Percentiles rank a stretch among this genome's conserved stretches.
phyloP scores from a whole-genome alignment of 2,113 vertebrate genomes.

The Melospiza melodia region DNA sequence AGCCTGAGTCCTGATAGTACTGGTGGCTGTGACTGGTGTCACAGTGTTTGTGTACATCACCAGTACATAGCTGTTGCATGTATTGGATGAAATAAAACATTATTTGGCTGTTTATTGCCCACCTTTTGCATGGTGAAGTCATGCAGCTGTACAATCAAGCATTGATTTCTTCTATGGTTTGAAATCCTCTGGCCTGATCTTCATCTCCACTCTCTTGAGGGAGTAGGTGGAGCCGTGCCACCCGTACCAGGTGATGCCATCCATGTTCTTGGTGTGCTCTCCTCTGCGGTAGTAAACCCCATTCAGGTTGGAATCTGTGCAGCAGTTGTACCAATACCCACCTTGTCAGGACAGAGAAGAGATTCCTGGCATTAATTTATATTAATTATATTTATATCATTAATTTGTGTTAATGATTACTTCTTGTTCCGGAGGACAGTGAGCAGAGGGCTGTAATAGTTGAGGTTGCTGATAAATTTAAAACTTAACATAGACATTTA shows the following conservation, averaged over 20 bases:
- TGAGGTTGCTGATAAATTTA: not conserved
- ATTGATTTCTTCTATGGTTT: slow-evolving; percentile 43
- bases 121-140: not conserved
- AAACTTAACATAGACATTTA: not conserved
- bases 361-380: not conserved
- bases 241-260: slow-evolving; percentile 96
- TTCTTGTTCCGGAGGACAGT: rapidly evolving
- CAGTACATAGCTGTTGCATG: not conserved
- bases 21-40: not conserved
- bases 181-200: slow-evolving; percentile 90
- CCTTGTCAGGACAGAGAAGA: slow-evolving; percentile 67
- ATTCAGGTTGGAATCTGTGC: slow-evolving; percentile 96
- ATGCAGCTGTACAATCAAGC: not conserved
- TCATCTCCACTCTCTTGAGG: slow-evolving; percentile 94
- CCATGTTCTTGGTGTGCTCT: slow-evolving; percentile 83
- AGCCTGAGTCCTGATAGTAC: not conserved
- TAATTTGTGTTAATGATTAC: not conserved
- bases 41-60: not conserved
- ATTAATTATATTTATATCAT: not conserved
- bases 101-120: not conserved
- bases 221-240: slow-evolving; percentile 96
- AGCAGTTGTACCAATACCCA: slow-evolving; percentile 99
- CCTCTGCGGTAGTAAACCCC: slow-evolving; percentile 90
- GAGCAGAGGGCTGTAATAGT: not conserved
- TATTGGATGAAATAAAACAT: not conserved